Conservation (phyloP, 2,888 invertebrate genomes). For the Diarsia rubi region DNA sequence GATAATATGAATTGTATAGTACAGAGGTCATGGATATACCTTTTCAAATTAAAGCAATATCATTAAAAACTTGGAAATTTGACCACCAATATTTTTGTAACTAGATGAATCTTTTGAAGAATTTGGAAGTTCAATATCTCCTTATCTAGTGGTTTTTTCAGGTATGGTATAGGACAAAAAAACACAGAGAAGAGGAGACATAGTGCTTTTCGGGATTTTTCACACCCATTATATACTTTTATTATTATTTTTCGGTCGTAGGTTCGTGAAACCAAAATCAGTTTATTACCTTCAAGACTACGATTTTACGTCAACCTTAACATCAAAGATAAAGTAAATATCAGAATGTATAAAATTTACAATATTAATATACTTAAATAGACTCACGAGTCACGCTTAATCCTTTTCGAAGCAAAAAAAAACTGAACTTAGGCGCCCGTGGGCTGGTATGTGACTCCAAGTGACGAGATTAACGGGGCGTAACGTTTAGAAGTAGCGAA, state of each 20-base stretch:
- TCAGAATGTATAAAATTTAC: neutral
- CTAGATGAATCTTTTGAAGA: neutral
- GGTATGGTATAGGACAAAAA: neutral
- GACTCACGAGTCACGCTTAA: slow-evolving; percentile 25
- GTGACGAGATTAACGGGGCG: slow-evolving; percentile 80
- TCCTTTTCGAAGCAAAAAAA: slow-evolving; percentile 39
- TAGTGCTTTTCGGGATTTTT: neutral
- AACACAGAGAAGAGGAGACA: neutral
- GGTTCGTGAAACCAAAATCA: neutral
- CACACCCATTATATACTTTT: neutral
- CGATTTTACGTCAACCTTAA: neutral
- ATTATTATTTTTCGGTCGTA: neutral
- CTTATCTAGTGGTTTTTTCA: neutral
- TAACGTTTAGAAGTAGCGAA: slow-evolving; percentile 83
- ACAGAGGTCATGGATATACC: neutral
- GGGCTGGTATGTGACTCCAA: slow-evolving; percentile 64
- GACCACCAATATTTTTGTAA: too few species aligned
- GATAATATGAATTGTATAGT: neutral
- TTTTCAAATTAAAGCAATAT: neutral
- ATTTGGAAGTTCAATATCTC: neutral
- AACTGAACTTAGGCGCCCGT: slow-evolving; percentile 25
- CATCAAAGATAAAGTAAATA: slow-evolving; percentile 8
- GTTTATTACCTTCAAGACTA: neutral
- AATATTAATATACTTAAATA: slow-evolving; percentile 19
- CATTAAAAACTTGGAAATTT: too few species aligned